phyloP scores from a whole-genome alignment of 35 echinoderm and acorn worm species.

The Lytechinus pictus region DNA sequence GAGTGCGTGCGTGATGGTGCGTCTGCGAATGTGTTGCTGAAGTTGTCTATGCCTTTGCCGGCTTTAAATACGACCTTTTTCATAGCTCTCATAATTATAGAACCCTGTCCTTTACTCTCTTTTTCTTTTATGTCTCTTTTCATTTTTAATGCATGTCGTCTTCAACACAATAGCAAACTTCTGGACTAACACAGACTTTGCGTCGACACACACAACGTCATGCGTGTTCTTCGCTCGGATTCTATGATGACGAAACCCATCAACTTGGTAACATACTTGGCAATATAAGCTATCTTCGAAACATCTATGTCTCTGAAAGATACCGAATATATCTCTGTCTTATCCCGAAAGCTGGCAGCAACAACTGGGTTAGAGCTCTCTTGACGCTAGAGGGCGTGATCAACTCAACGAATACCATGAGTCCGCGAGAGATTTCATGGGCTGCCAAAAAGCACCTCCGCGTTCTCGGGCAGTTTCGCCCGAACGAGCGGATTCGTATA shows the following conservation, averaged over 20 bases:
- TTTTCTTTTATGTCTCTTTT: no score
- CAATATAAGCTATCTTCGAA: background rate
- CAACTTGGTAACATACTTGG: background rate
- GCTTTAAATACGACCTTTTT: background rate
- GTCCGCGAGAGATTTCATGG: background rate
- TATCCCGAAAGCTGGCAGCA: constrained; percentile 28
- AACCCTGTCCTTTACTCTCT: background rate
- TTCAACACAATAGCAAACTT: background rate
- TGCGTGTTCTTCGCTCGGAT: background rate
- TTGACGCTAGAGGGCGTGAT: background rate
- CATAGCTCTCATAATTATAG: background rate
- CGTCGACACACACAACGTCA: constrained; percentile 28
- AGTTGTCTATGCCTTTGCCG: no score
- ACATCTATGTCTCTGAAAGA: constrained; percentile 10
- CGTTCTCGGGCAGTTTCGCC: background rate
- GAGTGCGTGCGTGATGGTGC: no score
- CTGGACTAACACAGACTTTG: background rate
- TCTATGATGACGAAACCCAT: constrained; percentile 17
- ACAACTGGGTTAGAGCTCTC: constrained; percentile 29
- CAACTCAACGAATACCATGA: constrained; percentile 4
- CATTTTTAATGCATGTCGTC: no score
- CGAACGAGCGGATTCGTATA: background rate
- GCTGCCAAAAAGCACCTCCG: background rate
- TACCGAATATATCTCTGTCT: background rate
- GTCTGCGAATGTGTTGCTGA: no score